Percentiles rank a stretch among this genome's conserved stretches.
phyloP scores from a whole-genome alignment of 2,888 invertebrate species.

The Cryptocheilus praepositus region DNA sequence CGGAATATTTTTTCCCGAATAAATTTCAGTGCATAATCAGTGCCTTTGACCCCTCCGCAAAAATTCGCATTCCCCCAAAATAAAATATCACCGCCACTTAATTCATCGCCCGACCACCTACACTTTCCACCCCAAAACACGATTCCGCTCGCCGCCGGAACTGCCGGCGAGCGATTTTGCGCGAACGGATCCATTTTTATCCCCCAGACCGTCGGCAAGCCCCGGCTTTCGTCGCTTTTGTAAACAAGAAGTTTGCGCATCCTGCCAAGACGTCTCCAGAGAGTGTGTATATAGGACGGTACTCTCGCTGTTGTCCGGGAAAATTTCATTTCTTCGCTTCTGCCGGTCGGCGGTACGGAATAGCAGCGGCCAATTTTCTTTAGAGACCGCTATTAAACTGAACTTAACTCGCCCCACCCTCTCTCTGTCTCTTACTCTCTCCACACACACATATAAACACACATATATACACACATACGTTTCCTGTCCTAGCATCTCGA shows the following conservation, averaged over 20 bases:
- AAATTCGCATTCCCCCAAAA: too few species aligned
- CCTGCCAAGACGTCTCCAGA: constrained; percentile 4
- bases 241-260: constrained; percentile 11
- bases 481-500: too few species aligned
- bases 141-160: neutral
- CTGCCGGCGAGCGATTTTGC: neutral
- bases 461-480: too few species aligned
- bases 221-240: neutral
- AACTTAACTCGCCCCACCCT: too few species aligned
- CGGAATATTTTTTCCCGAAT: too few species aligned
- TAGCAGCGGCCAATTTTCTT: constrained; percentile 9
- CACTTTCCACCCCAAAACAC: neutral
- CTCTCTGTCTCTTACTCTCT: too few species aligned
- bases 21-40: too few species aligned
- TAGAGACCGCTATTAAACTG: constrained; percentile 7
- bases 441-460: too few species aligned
- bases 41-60: too few species aligned
- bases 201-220: neutral
- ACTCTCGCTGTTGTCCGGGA: constrained; percentile 5
- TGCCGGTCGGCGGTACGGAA: neutral
- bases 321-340: constrained; percentile 13
- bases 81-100: too few species aligned
- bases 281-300: neutral
- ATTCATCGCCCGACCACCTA: neutral
- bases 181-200: constrained; percentile 1